Evolutionary conservation across 2,888 invertebrate species (phyloP).

Genomic region (Nomada ferruginata): DNA sequence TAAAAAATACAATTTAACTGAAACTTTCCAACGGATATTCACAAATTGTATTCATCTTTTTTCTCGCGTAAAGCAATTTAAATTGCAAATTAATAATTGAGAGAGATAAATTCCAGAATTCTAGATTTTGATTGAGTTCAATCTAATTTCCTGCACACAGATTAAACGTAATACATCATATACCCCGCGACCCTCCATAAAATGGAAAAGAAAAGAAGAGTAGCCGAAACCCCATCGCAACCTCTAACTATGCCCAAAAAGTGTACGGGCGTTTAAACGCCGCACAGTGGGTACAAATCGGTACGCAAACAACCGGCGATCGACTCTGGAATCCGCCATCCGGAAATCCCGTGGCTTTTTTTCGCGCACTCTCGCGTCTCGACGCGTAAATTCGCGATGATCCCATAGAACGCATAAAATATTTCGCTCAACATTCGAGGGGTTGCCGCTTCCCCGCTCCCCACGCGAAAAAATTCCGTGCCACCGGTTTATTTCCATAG

Average conservation of each 20-base stretch:
- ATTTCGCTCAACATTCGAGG: slow-evolving; percentile 64
- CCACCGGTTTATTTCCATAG: slow-evolving; percentile 55
- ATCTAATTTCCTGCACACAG: too few species aligned
- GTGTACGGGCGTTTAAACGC: slow-evolving; percentile 16
- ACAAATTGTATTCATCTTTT: too few species aligned
- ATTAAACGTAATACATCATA: too few species aligned
- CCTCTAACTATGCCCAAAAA: slow-evolving; percentile 12
- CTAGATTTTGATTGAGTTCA: too few species aligned
- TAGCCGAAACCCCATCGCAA: not conserved
- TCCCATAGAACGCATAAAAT: slow-evolving; percentile 61
- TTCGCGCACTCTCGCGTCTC: slow-evolving; percentile 23
- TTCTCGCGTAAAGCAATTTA: too few species aligned
- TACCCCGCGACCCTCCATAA: too few species aligned
- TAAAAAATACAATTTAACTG: too few species aligned
- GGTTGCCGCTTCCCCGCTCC: slow-evolving; percentile 45
- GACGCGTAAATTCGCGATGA: slow-evolving; percentile 53
- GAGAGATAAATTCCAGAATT: too few species aligned
- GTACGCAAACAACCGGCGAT: slow-evolving; percentile 17
- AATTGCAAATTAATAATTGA: too few species aligned
- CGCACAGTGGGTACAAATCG: slow-evolving; percentile 23
- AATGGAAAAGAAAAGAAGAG: not conserved
- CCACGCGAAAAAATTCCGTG: slow-evolving; percentile 44
- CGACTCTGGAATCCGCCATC: not conserved
- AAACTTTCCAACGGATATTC: too few species aligned
- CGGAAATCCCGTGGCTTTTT: slow-evolving; percentile 23